Base-by-base conservation (phyloP, 2,888 invertebrate species). In the Himalopsyche japonica region DNA sequence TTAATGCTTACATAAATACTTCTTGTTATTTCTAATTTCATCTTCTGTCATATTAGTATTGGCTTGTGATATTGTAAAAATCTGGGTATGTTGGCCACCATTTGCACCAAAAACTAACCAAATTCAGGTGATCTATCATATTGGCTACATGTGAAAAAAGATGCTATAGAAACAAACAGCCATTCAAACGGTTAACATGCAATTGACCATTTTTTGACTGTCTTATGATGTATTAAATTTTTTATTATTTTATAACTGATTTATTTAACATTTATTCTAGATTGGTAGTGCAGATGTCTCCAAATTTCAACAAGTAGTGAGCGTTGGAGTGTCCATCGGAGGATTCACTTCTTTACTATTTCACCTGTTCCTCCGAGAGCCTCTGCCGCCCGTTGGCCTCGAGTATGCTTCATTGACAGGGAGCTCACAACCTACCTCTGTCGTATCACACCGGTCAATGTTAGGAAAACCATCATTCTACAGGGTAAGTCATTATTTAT, bases 301-400 rank as follows among this genome's bases (percentile, higher is more conserved):
- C 88, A 95, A 95, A 88, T 96, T 96, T 89, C 93, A 94, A 88
- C 91, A 93, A 87, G 93, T 97, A 79, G 95, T 96, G 43, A 93
- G 95, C 87, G 93, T 95, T 86, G 95, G 95, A 8, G 89, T 97
- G 83, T 92, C 92, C 24, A 89, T 96, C 81, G 95, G 97, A 4
- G 87, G 91, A 0, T 4, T 94, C 27, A 93, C 95, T 83, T 94
- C 96, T 0, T 80, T 95, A 1, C 87, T 96, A 47, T 98, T 98
- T 89, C 97, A 98, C 89, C 78, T 94, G 10, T 92, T 93, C 82
- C 94, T 96, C 6, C 93, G 92, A 88, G 97, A 97, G 90, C 92
- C 88, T 48, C 27, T 24, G 18, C 64, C 20, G 3, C 12, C 76
- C 8, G 24, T 57, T 18, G 12, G 64, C 1, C 70, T 79, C n/a